A percentile compares a stretch with the other conserved stretches of the same genome.
Conservation (phyloP, 2,888 invertebrate genomes). For the Latrodectus hesperus region DNA sequence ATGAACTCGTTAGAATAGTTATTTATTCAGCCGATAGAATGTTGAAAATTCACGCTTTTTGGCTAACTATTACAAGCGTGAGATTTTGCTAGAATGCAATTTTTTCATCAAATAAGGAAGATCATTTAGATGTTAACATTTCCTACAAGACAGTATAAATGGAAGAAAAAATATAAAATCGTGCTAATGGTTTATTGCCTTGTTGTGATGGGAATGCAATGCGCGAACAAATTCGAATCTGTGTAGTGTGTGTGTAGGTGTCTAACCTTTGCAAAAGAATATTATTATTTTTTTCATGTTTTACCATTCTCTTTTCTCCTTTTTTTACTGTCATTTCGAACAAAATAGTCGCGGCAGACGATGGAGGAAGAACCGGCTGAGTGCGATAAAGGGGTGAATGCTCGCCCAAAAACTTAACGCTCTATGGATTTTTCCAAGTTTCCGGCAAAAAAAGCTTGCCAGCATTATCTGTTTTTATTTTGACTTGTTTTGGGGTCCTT, state of each 20-base stretch:
- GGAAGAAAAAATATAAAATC: not conserved
- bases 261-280: slow-evolving; percentile 29
- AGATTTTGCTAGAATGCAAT: no score
- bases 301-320: slow-evolving; percentile 25
- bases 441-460: slow-evolving; percentile 48
- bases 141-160: slow-evolving; percentile 3
- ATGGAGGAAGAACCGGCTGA: slow-evolving; percentile 59
- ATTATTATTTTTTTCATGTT: slow-evolving; percentile 14
- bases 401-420: slow-evolving; percentile 61
- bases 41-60: no score
- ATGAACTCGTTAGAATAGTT: no score
- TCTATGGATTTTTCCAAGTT: slow-evolving; percentile 59
- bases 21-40: no score
- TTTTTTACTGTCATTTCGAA: slow-evolving; percentile 25
- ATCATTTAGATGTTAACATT: not conserved
- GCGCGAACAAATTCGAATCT: slow-evolving; percentile 16
- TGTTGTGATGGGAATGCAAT: slow-evolving; percentile 22
- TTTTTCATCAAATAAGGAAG: not conserved
- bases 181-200: slow-evolving; percentile 13
- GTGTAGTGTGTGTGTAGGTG: slow-evolving; percentile 18
- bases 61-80: no score
- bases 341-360: slow-evolving; percentile 44
- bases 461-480: slow-evolving; percentile 23
- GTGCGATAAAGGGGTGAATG: slow-evolving; percentile 60
- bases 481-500: slow-evolving; percentile 6